Base-by-base conservation (phyloP, 2,113 vertebrate species). In the Egretta garzetta region DNA sequence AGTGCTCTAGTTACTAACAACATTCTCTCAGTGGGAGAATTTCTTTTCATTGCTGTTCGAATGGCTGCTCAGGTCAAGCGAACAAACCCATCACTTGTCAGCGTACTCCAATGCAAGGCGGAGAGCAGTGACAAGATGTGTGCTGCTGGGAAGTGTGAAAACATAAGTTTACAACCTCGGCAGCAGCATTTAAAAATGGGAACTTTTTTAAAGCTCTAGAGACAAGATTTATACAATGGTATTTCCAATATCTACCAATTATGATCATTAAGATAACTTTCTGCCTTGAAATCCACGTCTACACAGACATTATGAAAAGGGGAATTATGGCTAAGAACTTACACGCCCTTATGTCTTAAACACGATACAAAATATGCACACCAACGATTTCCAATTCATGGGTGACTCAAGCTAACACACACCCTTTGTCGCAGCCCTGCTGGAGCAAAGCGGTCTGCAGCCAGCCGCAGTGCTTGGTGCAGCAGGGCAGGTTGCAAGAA, bases 361-460 rank as follows among this genome's bases (percentile, higher is more conserved):
- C 5, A 16, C 0, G 0, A 41, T 8, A 39, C 9, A 60, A 60
- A 88, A 21, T 1, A 56, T 0, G 3, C 26, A 28, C 28, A 28
- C 28, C 16, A 15, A 14, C 60, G 56, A 32, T n/a, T 49, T 49
- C 33, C 56, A 84, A 9, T 1, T 60, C 32, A 4, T 4, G 56
- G 55, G 17, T 2, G 5, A 20, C 17, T 12, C 2, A 2, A 73
- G 47, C 60, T 59, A 67, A n/a, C 41, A 33, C 12, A 3, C 14
- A 12, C 4, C 12, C 32, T 80, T 37, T 12, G 9, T 4, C 10
- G 66, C 1, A 81, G 43, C 10, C 64, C 71, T 22, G 18, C 7
- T 6, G 19, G 7, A 63, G 30, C 20, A 22, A 50, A 50, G 33
- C 43, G 63, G 43, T 35, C 27, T 5, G 43, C 79, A 79, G 85